Evolutionary conservation across 2,888 invertebrate species (phyloP), one percentile per base, ranked within the genome.

Genomic region (Nephrocerus scutellatus): DNA sequence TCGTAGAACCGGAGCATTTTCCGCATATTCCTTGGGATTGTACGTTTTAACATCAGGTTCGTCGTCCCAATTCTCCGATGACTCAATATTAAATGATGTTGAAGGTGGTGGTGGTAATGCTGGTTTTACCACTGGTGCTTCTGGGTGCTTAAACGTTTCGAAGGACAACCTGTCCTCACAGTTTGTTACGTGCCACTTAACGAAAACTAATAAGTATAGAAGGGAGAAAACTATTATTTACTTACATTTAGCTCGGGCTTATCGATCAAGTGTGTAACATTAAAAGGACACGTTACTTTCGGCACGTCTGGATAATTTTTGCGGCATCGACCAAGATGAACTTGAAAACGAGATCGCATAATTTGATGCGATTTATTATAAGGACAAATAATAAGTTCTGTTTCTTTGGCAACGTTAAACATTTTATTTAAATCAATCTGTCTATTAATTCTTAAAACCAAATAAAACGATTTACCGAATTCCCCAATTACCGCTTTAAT

Each of bases 321-420:
- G 2, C 52, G 51, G 15, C 53, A 53, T 15, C 49, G 45, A 12
- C 49, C 38, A 5, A 53, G 30, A 42, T 53, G 53, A 5, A 50
- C 48, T 39, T 50, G 51, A 15, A 53, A 46, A 12, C 51, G 50
- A 5, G 37, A 36, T 4, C 48, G 47, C 28, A 49, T 22, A 40
- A 53, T 51, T 21, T 34, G 33, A 43, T 52, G 78, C 0, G 72
- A 43, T n/a, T 46, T 46, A 43, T 74, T 66, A 53, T 75, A 77
- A 0, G 77, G 77, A 32, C 77, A 78, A n/a, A n/a, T n/a, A n/a
- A n/a, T n/a, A n/a, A n/a, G n/a, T n/a, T n/a, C n/a, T n/a, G n/a
- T n/a, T n/a, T n/a, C n/a, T n/a, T n/a, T n/a, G n/a, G n/a, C n/a
- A n/a, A n/a, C n/a, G n/a, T n/a, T n/a, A n/a, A n/a, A n/a, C n/a